Evolutionary conservation across 2,113 vertebrate species (phyloP).

Genomic region (Petrocephalus zakoni): DNA sequence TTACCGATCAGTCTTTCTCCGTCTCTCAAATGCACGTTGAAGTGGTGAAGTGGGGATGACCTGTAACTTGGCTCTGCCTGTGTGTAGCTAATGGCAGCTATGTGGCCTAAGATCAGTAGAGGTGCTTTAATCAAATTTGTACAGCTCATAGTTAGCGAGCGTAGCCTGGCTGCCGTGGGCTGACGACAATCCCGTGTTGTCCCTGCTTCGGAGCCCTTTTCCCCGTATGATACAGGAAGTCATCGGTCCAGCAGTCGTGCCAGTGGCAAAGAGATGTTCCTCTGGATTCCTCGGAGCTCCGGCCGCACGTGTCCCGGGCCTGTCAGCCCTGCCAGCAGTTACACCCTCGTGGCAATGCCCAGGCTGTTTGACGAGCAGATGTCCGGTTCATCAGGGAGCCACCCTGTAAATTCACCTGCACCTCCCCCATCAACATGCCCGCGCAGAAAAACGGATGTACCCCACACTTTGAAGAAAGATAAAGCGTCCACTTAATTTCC

Average conservation of each 20-base stretch:
- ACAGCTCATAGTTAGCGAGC: background rate
- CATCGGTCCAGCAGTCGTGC: background rate
- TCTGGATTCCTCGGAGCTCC: background rate
- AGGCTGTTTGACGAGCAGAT: slow-evolving; percentile 28
- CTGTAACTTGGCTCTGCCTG: background rate
- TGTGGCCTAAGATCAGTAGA: background rate
- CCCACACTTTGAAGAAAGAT: background rate
- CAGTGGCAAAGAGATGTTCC: background rate
- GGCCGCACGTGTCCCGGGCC: slow-evolving; percentile 21
- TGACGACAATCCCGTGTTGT: background rate
- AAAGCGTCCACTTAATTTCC: background rate
- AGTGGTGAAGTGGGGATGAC: background rate
- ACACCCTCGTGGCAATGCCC: slow-evolving; percentile 35
- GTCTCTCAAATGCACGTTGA: slow-evolving; percentile 12
- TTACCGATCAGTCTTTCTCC: background rate
- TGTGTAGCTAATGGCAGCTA: background rate
- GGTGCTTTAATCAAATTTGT: background rate
- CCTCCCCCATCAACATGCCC: background rate
- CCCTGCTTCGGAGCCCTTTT: background rate
- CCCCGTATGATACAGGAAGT: background rate
- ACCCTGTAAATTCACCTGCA: background rate
- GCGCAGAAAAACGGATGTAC: background rate
- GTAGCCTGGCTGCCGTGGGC: background rate
- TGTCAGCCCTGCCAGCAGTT: slow-evolving; percentile 37
- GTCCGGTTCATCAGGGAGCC: background rate